These are phyloP conservation scores for Lethocerus indicus DNA, from an alignment of 1,140 invertebrate species.

Conservation along the genomic window DNA sequence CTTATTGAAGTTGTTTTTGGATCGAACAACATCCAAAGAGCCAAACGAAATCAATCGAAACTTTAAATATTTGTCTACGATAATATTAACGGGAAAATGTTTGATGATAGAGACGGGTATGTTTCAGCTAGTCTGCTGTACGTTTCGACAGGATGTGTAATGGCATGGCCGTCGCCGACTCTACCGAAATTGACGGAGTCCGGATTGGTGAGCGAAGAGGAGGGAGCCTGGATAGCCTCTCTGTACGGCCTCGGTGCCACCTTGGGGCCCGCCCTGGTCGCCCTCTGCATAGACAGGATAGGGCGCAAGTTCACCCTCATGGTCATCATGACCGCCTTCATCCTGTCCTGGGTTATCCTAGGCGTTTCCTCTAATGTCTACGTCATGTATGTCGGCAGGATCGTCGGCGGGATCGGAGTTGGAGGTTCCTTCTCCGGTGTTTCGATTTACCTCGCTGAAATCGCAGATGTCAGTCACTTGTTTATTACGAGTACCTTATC, in stretches of 20 bases:
- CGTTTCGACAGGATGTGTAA: slow-evolving; percentile 4
- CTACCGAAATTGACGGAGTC: not conserved
- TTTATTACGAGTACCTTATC: too few species aligned
- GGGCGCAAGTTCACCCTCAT: slow-evolving; percentile 1
- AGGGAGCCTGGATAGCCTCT: not conserved
- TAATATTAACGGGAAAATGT: too few species aligned
- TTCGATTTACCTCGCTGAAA: not conserved
- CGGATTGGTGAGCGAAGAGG: not conserved
- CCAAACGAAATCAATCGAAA: too few species aligned
- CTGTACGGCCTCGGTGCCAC: not conserved
- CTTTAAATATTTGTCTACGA: too few species aligned
- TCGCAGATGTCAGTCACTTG: slow-evolving; percentile 2
- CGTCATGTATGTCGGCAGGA: not conserved
- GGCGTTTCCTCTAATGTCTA: not conserved
- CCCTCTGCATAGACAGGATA: not conserved
- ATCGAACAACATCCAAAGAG: too few species aligned
- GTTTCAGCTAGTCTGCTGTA: not conserved
- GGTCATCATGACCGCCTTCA: not conserved
- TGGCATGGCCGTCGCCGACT: slow-evolving; percentile 2
- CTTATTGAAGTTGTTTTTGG: too few species aligned
- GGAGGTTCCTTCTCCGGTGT: slow-evolving; percentile 2
- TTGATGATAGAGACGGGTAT: too few species aligned
- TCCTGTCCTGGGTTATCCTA: slow-evolving; percentile 1
- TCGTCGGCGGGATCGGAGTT: slow-evolving; percentile 4
- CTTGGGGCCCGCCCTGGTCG: not conserved